A percentile compares a stretch with the other conserved stretches of the same genome.
phyloP scores from a whole-genome alignment of 37 sponge, comb jelly and placozoan species.

The Bolinopsis microptera region DNA sequence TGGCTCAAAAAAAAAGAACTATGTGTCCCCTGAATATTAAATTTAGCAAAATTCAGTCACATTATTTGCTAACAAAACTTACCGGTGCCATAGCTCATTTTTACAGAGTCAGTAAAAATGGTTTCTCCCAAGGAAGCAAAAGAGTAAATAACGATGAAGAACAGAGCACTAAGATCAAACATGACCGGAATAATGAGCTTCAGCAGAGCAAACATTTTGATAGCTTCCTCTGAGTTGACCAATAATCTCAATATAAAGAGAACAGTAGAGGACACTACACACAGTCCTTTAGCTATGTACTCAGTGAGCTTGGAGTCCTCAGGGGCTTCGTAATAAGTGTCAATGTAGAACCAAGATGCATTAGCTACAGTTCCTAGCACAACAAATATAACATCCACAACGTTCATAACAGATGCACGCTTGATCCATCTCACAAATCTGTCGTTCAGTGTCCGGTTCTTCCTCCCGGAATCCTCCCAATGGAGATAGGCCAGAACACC shows the following conservation, averaged over 20 bases:
- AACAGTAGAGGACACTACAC: not conserved
- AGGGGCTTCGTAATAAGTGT: not conserved
- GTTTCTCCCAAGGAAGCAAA: not conserved
- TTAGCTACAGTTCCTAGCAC: not conserved
- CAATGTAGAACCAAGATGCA: not conserved
- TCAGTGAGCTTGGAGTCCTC: not conserved
- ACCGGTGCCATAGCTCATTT: not conserved
- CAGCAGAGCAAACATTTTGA: not conserved
- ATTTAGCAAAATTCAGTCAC: too few species aligned
- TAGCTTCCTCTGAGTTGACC: not conserved
- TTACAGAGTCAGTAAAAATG: not conserved
- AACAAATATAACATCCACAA: not conserved
- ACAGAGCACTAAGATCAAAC: not conserved
- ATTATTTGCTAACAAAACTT: too few species aligned
- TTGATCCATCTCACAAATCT: not conserved
- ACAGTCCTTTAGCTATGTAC: conserved; percentile 7
- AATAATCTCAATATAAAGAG: not conserved
- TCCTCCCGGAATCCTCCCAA: not conserved
- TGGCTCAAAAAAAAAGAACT: too few species aligned
- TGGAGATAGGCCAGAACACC: not conserved
- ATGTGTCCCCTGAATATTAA: too few species aligned
- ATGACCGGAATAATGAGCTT: not conserved
- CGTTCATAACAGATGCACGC: not conserved
- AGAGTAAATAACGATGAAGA: not conserved
- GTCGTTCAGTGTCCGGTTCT: not conserved